These are phyloP conservation scores for Philereme transversata DNA, from an alignment of 2,888 invertebrate genomes.

Conservation along the genomic window DNA sequence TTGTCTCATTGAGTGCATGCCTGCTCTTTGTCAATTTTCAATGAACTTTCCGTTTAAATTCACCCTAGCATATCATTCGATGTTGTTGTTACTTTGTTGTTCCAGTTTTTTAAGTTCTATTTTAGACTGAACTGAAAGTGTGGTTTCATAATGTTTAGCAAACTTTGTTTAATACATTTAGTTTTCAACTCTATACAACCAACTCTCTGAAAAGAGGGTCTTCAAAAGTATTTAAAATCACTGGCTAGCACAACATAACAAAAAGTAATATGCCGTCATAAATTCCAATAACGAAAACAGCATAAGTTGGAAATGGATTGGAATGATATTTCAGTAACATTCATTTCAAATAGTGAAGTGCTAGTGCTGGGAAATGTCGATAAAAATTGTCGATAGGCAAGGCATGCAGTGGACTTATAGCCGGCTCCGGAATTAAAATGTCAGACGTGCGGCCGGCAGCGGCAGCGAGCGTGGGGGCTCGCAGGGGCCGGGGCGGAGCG, in stretches of 20 bases:
- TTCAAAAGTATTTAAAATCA: background rate
- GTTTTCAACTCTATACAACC: background rate
- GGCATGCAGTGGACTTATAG: slow-evolving; percentile 66
- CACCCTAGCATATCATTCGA: background rate
- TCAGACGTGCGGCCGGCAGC: slow-evolving; percentile 79
- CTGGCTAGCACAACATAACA: background rate
- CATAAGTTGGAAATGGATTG: background rate
- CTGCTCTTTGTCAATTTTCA: slow-evolving; percentile 20
- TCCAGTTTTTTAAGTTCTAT: background rate
- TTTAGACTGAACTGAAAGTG: background rate
- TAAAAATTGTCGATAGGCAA: slow-evolving; percentile 71
- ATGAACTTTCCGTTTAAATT: slow-evolving; percentile 1
- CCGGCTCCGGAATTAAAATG: slow-evolving; percentile 82
- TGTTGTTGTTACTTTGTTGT: background rate
- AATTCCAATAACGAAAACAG: background rate
- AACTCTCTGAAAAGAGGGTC: background rate
- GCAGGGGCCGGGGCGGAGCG: slow-evolving; percentile 51
- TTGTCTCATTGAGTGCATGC: slow-evolving; percentile 41
- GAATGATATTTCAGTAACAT: slow-evolving; percentile 15
- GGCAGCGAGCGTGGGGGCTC: slow-evolving; percentile 53
- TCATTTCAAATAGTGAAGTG: slow-evolving; percentile 56
- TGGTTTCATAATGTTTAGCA: background rate
- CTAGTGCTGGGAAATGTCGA: slow-evolving; percentile 62
- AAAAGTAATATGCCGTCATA: background rate
- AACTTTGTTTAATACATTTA: background rate